These are phyloP conservation scores for Xiphorhynchus erythropygius DNA, from an alignment of 2,797 vertebrate genomes.

Conservation along the genomic window DNA sequence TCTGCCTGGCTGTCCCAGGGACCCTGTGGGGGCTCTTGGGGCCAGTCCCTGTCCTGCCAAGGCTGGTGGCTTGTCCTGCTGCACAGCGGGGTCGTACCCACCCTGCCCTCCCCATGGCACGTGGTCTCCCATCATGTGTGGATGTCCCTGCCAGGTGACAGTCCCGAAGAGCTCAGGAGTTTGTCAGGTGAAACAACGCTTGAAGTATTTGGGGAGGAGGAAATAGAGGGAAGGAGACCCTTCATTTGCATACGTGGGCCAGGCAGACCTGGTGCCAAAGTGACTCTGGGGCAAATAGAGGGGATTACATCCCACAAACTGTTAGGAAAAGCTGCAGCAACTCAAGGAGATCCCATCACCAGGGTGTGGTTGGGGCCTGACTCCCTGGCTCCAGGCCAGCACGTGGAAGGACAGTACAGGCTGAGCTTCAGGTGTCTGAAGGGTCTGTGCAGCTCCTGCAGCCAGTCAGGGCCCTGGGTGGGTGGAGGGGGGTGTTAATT, in stretches of 20 bases:
- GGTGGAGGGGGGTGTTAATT: not conserved
- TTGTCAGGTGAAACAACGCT: not conserved
- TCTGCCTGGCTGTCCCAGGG: not conserved
- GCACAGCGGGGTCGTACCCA: rapidly evolving
- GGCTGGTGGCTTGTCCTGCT: not conserved
- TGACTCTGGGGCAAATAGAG: not conserved
- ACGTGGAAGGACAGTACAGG: not conserved
- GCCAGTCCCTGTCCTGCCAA: rapidly evolving
- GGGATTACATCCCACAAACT: not conserved
- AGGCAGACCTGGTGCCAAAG: not conserved
- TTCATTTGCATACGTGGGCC: not conserved
- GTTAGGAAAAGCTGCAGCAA: not conserved
- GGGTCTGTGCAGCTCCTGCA: not conserved
- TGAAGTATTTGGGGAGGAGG: not conserved
- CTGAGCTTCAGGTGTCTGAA: not conserved
- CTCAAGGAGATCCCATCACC: not conserved
- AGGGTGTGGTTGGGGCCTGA: not conserved
- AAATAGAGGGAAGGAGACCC: not conserved
- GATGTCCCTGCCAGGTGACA: rapidly evolving
- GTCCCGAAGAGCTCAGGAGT: not conserved
- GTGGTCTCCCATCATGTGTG: rapidly evolving
- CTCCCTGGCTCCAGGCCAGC: rapidly evolving
- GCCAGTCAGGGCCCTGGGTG: rapidly evolving
- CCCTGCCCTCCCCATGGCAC: rapidly evolving
- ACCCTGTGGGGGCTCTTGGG: rapidly evolving